Evolutionary conservation across 2,888 invertebrate species (phyloP).

Genomic region (Epirrita christyi): DNA sequence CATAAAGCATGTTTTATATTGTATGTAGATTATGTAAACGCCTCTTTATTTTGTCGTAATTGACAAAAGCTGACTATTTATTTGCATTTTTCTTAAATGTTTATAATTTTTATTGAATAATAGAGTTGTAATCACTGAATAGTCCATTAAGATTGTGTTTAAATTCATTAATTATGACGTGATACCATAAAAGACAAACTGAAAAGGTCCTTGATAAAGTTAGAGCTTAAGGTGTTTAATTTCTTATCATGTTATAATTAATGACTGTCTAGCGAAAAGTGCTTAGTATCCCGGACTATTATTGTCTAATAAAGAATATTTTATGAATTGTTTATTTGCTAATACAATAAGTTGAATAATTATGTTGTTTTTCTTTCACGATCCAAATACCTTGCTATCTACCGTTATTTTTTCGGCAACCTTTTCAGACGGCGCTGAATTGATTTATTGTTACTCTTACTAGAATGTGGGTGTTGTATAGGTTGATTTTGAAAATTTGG

Average conservation of each 20-base stretch:
- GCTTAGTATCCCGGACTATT: slow-evolving; percentile 69
- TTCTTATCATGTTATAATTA: slow-evolving; percentile 56
- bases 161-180: slow-evolving; percentile 48
- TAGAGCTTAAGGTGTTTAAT: slow-evolving; percentile 20
- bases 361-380: slow-evolving; percentile 50
- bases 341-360: slow-evolving; percentile 84
- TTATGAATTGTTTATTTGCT: slow-evolving; percentile 85
- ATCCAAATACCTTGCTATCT: not conserved
- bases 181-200: slow-evolving; percentile 29
- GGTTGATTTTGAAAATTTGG: too few species aligned
- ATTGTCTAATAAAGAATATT: slow-evolving; percentile 80
- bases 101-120: slow-evolving; percentile 73
- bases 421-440: too few species aligned
- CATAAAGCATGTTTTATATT: slow-evolving; percentile 83
- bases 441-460: too few species aligned
- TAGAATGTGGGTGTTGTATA: too few species aligned
- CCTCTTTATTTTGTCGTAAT: slow-evolving; percentile 72
- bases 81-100: slow-evolving; percentile 81
- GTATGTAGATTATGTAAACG: slow-evolving; percentile 75
- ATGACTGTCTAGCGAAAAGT: slow-evolving; percentile 49
- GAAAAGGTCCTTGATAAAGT: slow-evolving; percentile 24
- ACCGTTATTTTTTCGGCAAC: too few species aligned
- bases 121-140: slow-evolving; percentile 69
- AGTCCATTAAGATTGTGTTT: slow-evolving; percentile 49
- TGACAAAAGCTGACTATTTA: slow-evolving; percentile 81